Base-by-base conservation (phyloP, 2,797 vertebrate genomes). In the Acipenser ruthenus region DNA sequence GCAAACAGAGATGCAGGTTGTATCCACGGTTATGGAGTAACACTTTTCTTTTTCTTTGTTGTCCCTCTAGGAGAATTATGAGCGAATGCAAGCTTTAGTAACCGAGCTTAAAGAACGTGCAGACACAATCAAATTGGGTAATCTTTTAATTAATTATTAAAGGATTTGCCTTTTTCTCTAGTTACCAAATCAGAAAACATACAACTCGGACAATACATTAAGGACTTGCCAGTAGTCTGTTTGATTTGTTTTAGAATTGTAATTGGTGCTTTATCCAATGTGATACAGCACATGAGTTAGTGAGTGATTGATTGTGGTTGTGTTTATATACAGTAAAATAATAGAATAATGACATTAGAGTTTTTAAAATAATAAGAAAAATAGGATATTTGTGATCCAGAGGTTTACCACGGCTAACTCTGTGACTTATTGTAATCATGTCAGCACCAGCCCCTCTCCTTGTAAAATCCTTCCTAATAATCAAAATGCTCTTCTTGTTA, bases 21-120 rank as follows among this genome's bases (percentile, higher is more conserved):
- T 9, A 10, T 61, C 60, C 23, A 37, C 1, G 23, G 23, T 37
- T 37, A 12, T 8, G 1, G 3, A 10, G 8, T 63, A 3, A 49
- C 60, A 50, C 12, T 37, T 56, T 71, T 75, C 1, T 51, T 62
- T 58, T 15, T 49, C 52, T 71, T 75, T 48, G 73, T 74, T 84
- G 6, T 73, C 18, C 70, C 64, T 76, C 4, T 73, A 99, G 96
- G 96, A 99, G 82, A 99, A 99, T 75, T 95, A 96, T 77, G 90
- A 96, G 50, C 88, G 91, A 69, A 98, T 99, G 97, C 85, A 93
- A 82, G 84, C 77, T 2, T 79, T 99, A 69, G 93, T 97, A 65
- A 82, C 82, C 8, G 82, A 98, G 74, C 82, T 98, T 68, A 93
- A 84, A 70, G 82, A 83, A 50, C 82, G 89, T 67, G 85, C 91